A percentile compares a stretch with the other conserved stretches of the same genome.
These are phyloP conservation scores for Eudorcas thomsonii DNA, from an alignment of 2,113 vertebrate genomes.

Conservation along the genomic window DNA sequence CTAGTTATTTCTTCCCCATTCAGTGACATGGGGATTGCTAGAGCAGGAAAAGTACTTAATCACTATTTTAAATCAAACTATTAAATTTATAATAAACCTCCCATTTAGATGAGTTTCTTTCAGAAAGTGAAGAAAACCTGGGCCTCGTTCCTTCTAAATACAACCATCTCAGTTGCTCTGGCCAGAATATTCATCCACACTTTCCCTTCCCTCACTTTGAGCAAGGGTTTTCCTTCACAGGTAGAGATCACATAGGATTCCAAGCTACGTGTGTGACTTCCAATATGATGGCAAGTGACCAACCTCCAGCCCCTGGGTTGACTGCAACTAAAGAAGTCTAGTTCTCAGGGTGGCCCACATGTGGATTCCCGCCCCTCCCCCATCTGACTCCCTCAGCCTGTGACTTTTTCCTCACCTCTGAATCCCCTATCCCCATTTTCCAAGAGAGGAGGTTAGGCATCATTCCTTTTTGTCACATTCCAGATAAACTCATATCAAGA, in stretches of 20 bases:
- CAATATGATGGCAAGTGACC: background rate
- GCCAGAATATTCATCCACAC: background rate
- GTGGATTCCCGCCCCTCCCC: background rate
- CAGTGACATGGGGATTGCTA: background rate
- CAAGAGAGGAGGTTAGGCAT: background rate
- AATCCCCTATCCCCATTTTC: background rate
- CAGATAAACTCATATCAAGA: background rate
- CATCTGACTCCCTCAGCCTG: background rate
- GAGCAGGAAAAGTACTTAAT: background rate
- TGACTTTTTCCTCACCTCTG: background rate
- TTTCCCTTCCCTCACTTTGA: background rate
- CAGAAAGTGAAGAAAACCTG: background rate
- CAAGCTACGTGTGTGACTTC: background rate
- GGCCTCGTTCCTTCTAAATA: background rate
- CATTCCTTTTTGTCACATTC: background rate
- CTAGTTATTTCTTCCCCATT: background rate
- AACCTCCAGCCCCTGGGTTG: background rate
- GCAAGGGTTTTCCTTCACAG: background rate
- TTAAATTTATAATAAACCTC: background rate
- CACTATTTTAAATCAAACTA: background rate
- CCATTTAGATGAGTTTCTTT: background rate
- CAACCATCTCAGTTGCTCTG: background rate
- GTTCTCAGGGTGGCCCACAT: background rate
- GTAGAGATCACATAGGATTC: background rate
- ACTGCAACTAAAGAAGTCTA: background rate